These are phyloP conservation scores for Pomatorhinus ruficollis DNA, from an alignment of 2,113 vertebrate species.

Conservation along the genomic window DNA sequence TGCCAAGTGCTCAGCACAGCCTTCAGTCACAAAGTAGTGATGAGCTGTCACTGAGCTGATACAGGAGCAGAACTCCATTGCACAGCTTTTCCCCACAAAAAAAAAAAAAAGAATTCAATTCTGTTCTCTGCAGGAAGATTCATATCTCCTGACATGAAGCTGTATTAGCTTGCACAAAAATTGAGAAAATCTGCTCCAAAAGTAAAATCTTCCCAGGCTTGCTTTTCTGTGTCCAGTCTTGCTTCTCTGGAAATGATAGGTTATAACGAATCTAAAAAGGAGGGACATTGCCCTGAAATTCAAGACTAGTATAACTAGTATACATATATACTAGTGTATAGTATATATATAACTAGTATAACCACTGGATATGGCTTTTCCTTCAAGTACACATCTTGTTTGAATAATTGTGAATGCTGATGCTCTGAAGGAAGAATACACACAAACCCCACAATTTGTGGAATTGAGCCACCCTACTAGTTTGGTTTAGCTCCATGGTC, in stretches of 20 bases:
- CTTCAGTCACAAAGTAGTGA: constrained; percentile 11
- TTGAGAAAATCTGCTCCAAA: not conserved
- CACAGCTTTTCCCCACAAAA: not conserved
- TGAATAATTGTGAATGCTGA: not conserved
- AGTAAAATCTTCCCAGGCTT: not conserved
- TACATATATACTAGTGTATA: not conserved
- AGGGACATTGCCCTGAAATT: not conserved
- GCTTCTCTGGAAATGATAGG: not conserved
- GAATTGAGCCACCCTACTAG: not conserved
- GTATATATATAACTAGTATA: not conserved
- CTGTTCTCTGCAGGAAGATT: not conserved
- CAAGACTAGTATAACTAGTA: not conserved
- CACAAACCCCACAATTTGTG: not conserved
- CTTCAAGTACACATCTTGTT: not conserved
- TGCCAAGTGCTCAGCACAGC: not conserved
- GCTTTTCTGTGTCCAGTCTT: not conserved
- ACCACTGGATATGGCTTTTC: not conserved
- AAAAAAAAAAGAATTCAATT: not conserved
- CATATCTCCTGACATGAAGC: not conserved
- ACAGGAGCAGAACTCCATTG: not conserved
- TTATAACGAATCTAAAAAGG: not conserved
- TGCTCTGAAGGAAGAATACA: not conserved
- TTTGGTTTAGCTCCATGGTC: not conserved
- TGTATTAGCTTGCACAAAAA: not conserved
- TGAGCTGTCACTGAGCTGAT: not conserved